Conservation (phyloP, 1,140 invertebrate species). For the Lutraria rhynchaena region DNA sequence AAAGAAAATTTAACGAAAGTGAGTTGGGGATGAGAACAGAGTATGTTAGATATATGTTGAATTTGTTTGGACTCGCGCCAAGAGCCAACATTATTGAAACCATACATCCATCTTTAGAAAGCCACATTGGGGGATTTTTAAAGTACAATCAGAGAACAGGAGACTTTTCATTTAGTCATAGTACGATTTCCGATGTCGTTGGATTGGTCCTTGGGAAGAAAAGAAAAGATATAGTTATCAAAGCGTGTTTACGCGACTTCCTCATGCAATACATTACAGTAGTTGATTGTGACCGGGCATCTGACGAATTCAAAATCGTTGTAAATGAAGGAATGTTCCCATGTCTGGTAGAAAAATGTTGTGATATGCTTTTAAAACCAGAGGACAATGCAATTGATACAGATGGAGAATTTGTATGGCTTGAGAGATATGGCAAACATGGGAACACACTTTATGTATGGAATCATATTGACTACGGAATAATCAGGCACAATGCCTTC, state of each 20-base stretch:
- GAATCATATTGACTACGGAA: conserved; percentile 20
- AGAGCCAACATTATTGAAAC: background rate
- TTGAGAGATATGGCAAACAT: background rate
- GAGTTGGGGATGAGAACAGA: too few relatives aligned
- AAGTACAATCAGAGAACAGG: background rate
- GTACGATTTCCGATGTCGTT: conserved; percentile 1
- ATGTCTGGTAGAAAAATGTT: background rate
- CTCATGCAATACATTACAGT: background rate
- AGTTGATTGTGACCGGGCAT: background rate
- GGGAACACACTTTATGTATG: background rate
- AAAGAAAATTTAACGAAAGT: background rate
- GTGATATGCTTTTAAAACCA: background rate
- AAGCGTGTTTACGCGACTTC: conserved; percentile 11
- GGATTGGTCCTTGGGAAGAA: background rate
- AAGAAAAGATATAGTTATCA: background rate
- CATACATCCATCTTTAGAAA: background rate
- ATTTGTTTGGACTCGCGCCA: too few relatives aligned
- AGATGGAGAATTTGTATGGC: background rate
- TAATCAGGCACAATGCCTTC: conserved; percentile 6
- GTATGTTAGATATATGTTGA: too few relatives aligned
- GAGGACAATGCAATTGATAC: background rate
- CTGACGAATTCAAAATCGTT: background rate
- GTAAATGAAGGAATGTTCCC: background rate
- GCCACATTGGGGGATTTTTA: background rate
- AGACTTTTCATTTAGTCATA: conserved; percentile 16